A percentile compares a stretch with the other conserved stretches of the same genome.
phyloP scores from a whole-genome alignment of 2,888 invertebrate species.

The Metopia argyrocephala region DNA sequence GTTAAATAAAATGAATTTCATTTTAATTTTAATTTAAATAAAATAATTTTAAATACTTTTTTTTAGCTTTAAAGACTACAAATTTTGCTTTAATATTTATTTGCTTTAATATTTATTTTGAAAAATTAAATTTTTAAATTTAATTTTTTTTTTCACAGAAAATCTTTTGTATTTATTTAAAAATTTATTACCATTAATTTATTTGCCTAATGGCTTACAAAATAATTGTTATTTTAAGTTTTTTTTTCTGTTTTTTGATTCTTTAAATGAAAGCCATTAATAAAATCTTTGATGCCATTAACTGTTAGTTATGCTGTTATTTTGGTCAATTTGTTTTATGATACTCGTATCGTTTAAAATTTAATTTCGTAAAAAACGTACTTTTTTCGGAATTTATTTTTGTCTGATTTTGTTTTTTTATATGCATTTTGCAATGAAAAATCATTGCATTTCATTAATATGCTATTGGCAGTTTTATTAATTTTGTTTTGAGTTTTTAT shows the following conservation, averaged over 20 bases:
- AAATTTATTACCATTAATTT: constrained; percentile 49
- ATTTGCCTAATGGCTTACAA: constrained; percentile 51
- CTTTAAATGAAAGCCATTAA: constrained; percentile 33
- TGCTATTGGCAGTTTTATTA: constrained; percentile 66
- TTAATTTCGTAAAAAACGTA: not conserved
- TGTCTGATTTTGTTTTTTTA: not conserved
- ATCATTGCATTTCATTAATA: constrained; percentile 69
- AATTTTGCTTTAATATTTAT: not conserved
- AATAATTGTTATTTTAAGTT: constrained; percentile 52
- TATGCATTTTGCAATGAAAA: constrained; percentile 62
- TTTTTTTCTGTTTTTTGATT: not conserved
- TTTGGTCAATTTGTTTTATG: constrained; percentile 62
- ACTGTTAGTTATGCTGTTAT: constrained; percentile 28
- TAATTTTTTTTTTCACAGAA: not conserved
- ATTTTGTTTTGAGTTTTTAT: constrained; percentile 2
- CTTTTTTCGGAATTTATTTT: not conserved
- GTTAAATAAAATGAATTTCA: too few species aligned
- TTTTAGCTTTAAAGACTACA: too few species aligned
- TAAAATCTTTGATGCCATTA: constrained; percentile 42
- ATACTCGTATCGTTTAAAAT: constrained; percentile 39
- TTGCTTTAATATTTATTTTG: not conserved
- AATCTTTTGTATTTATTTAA: not conserved
- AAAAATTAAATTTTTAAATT: not conserved
- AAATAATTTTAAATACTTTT: too few species aligned
- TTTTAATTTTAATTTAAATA: too few species aligned